phyloP scores from a whole-genome alignment of 2,888 invertebrate species.

The Blastobasis lacticolella region DNA sequence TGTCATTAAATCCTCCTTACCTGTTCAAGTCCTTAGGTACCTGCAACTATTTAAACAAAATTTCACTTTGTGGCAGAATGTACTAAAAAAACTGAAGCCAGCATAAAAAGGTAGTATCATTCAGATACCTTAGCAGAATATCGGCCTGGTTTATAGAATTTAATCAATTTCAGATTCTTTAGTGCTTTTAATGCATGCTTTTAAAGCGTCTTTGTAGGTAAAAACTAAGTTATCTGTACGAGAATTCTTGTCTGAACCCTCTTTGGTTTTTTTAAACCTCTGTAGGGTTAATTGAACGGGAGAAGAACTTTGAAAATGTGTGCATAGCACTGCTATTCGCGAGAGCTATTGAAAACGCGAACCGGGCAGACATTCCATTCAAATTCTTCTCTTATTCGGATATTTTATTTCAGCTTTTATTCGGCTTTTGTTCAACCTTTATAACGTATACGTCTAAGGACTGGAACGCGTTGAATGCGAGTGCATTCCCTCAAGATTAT shows the following conservation, averaged over 20 bases:
- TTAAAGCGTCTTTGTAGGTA: constrained; percentile 12
- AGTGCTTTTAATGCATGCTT: constrained; percentile 17
- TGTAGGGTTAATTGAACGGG: constrained; percentile 4
- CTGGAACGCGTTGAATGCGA: too few relatives aligned
- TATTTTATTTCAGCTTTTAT: too few relatives aligned
- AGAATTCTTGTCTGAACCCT: constrained; percentile 20
- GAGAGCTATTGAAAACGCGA: too few relatives aligned
- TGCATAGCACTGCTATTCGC: neutral
- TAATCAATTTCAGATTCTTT: constrained; percentile 10
- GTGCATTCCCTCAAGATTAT: too few relatives aligned
- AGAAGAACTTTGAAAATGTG: constrained; percentile 5
- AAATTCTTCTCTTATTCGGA: too few relatives aligned
- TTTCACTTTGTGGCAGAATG: constrained; percentile 11
- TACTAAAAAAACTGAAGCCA: constrained; percentile 13
- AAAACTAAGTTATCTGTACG: constrained; percentile 16
- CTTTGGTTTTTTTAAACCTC: constrained; percentile 11
- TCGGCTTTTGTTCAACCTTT: too few relatives aligned
- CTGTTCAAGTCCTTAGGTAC: too few relatives aligned
- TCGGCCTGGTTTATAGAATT: constrained; percentile 11
- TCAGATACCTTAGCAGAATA: constrained; percentile 7
- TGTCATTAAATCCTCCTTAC: too few relatives aligned
- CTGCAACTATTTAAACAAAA: constrained; percentile 12
- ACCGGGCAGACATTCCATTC: too few relatives aligned
- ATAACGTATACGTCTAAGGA: too few relatives aligned
- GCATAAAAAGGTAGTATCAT: constrained; percentile 9